A percentile compares a stretch with the other conserved stretches of the same genome.
phyloP scores from a whole-genome alignment of 2,888 invertebrate species.

The Ceraclea dissimilis region DNA sequence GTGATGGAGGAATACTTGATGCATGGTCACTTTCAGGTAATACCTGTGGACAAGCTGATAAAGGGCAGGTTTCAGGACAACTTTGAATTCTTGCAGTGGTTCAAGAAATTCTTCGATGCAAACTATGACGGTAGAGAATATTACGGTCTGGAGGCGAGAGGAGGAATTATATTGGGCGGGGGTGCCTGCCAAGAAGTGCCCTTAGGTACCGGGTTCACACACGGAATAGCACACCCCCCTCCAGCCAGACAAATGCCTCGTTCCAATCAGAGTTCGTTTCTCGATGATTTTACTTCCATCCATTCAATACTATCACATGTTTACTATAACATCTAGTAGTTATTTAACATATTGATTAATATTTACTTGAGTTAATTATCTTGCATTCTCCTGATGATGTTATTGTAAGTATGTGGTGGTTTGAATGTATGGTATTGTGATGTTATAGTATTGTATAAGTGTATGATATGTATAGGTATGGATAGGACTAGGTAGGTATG shows the following conservation, averaged over 20 bases:
- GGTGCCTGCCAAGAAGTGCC: constrained; percentile 44
- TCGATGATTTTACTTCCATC: neutral
- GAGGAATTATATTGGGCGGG: constrained; percentile 72
- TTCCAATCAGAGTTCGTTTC: constrained; percentile 25
- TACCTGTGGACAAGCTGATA: constrained; percentile 98
- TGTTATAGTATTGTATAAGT: too few relatives aligned
- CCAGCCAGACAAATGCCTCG: constrained; percentile 27
- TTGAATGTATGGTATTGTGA: too few relatives aligned
- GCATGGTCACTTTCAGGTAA: constrained; percentile 63
- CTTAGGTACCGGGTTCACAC: constrained; percentile 36
- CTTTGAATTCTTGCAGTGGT: constrained; percentile 99
- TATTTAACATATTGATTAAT: too few relatives aligned
- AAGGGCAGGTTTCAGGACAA: constrained; percentile 99
- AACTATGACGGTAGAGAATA: constrained; percentile 98
- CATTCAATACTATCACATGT: too few relatives aligned
- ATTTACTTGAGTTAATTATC: too few relatives aligned
- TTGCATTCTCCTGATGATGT: too few relatives aligned
- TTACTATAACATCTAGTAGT: too few relatives aligned
- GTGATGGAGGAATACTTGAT: neutral
- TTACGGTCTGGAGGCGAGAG: constrained; percentile 83
- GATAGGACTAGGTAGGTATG: neutral
- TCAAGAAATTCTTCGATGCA: constrained; percentile 99
- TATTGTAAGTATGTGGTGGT: too few relatives aligned
- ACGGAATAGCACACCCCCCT: constrained; percentile 34
- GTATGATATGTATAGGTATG: too few relatives aligned